Evolutionary conservation across 1,140 invertebrate species (phyloP), one percentile per base, ranked within the genome.

Genomic region (Tribolium madens): DNA sequence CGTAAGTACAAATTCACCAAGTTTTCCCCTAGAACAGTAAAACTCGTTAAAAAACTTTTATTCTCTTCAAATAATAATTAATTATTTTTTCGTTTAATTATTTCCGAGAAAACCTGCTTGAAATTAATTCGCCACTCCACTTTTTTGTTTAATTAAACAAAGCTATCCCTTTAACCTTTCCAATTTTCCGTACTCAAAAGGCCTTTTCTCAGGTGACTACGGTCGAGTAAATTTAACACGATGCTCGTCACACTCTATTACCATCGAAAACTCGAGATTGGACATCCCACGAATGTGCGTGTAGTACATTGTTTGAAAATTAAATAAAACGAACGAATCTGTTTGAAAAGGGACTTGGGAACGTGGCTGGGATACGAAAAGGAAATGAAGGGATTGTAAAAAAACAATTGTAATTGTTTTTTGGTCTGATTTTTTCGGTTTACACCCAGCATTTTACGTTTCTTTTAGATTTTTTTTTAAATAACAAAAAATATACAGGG

Each of bases 1-100:
- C 80, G 98, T 99, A 88, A 91, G 93, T 89, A 53, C n/a, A 4
- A 4, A 26, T 26, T 26, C n/a, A n/a, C n/a, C n/a, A n/a, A n/a
- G n/a, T n/a, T n/a, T n/a, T n/a, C n/a, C n/a, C n/a, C n/a, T n/a
- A n/a, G n/a, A n/a, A n/a, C n/a, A n/a, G n/a, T n/a, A n/a, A n/a
- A n/a, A n/a, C n/a, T n/a, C n/a, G n/a, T n/a, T n/a, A n/a, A n/a
- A n/a, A n/a, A n/a, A n/a, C n/a, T n/a, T n/a, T n/a, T n/a, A n/a
- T n/a, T n/a, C n/a, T n/a, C n/a, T n/a, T n/a, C n/a, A n/a, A n/a
- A n/a, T n/a, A 21, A 17, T 60, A 9, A 10, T 71, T 50, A 47
- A 17, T 73, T 31, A 26, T 75, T 75, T 46, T 53, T 72, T 71
- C 33, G 42, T 36, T 1, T 36, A 36, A 36, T 36, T 21, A n/a